phyloP scores from a whole-genome alignment of 1,140 invertebrate genomes.

The Temnothorax curvispinosus region DNA sequence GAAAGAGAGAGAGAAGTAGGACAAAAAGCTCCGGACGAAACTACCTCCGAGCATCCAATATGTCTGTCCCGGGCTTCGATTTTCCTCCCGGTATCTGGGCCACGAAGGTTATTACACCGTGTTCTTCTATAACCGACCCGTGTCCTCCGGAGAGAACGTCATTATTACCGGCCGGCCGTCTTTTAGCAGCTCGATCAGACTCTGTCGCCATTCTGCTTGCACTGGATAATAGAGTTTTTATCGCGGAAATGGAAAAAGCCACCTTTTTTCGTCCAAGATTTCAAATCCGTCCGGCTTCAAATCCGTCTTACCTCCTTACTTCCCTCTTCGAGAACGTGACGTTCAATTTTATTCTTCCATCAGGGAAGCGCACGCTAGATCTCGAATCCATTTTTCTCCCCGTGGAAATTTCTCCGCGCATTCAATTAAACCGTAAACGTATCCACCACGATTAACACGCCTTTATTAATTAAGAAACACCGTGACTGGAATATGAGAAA shows the following conservation, averaged over 20 bases:
- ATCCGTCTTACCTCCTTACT: not conserved
- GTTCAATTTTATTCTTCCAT: not conserved
- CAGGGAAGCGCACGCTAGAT: not conserved
- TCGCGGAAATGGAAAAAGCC: not conserved
- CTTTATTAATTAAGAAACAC: slow-evolving; percentile 24
- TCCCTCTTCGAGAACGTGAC: not conserved
- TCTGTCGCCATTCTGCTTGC: slow-evolving; percentile 5
- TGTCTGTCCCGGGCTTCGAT: slow-evolving; percentile 71
- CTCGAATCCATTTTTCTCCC: not conserved
- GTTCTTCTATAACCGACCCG: slow-evolving; percentile 65
- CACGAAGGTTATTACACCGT: slow-evolving; percentile 73
- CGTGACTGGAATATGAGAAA: not conserved
- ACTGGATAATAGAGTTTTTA: slow-evolving; percentile 42
- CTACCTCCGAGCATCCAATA: slow-evolving; percentile 69
- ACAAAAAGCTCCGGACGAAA: slow-evolving; percentile 65
- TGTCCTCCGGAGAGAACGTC: slow-evolving; percentile 48
- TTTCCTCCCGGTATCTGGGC: slow-evolving; percentile 70
- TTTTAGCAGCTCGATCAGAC: slow-evolving; percentile 18
- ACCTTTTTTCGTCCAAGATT: not conserved
- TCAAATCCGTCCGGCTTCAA: not conserved
- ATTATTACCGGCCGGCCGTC: slow-evolving; percentile 61
- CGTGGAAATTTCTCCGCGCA: not conserved
- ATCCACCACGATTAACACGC: not conserved
- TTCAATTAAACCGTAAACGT: not conserved
- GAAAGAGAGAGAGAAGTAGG: slow-evolving; percentile 52